Evolutionary conservation across 2,888 invertebrate genomes (phyloP).

Genomic region (Homarus gammarus): DNA sequence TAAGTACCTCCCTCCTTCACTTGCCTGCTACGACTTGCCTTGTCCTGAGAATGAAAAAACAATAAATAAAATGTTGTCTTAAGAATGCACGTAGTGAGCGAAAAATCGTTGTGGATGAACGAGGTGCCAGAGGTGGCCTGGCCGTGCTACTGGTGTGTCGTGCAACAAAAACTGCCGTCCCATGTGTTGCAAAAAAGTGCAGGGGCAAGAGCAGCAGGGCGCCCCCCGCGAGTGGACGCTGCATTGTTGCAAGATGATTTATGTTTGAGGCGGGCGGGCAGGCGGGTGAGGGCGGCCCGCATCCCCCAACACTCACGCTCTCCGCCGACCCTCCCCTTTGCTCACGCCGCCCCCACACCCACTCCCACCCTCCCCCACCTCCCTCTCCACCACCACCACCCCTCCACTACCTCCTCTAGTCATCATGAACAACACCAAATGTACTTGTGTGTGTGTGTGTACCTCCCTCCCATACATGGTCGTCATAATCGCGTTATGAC

Average conservation of each 20-base stretch:
- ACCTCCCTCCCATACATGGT: no score
- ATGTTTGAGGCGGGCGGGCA: conserved; percentile 56
- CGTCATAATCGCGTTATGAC: no score
- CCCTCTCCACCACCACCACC: not conserved
- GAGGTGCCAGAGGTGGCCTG: not conserved
- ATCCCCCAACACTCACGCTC: conserved; percentile 39
- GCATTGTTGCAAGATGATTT: conserved; percentile 70
- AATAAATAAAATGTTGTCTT: conserved; percentile 11
- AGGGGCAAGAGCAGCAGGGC: conserved; percentile 48
- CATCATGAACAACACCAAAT: not conserved
- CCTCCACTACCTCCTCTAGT: not conserved
- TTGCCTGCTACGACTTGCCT: not conserved
- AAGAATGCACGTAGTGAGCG: not conserved
- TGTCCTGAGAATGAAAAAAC: not conserved
- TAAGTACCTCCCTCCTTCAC: conserved; percentile 6
- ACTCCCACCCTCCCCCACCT: not conserved
- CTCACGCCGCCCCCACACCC: not conserved
- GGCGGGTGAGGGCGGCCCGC: conserved; percentile 49
- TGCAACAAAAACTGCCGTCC: conserved; percentile 33
- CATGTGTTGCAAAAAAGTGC: conserved; percentile 19
- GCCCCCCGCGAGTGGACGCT: conserved; percentile 66
- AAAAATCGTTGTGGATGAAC: not conserved
- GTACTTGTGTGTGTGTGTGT: not conserved
- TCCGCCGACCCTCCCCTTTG: not conserved
- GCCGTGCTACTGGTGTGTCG: not conserved